Base-by-base conservation (phyloP, 2,888 invertebrate species). In the Amiota minor region DNA sequence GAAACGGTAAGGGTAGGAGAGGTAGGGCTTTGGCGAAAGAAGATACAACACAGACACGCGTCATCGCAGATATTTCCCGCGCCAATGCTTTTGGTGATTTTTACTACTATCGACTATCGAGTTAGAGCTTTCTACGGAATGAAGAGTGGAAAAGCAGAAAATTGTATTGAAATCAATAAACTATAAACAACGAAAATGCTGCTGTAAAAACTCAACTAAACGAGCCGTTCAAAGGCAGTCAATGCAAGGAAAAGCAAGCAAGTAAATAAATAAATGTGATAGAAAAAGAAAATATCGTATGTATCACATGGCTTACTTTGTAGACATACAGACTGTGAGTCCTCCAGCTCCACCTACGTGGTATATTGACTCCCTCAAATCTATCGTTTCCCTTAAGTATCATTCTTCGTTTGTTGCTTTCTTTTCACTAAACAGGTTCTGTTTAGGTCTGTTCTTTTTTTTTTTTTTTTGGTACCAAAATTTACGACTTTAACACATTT, bases 401-500 rank as follows among this genome's bases (percentile, higher is more conserved):
- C 35, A 35, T 35, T 35, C 35, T 35, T 35, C 35, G 35, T 35
- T 35, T 67, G 18, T 64, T 35, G 9, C 12, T 1, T 12, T 11
- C 14, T 53, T 23, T 14, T 50, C 14, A 50, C 18, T 53, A 6
- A n/a, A n/a, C n/a, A n/a, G n/a, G n/a, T 53, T 53, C 49, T 45
- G 14, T 45, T n/a, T 50, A 47, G 72, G 67, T 55, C 59, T 55
- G 61, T 69, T 56, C 62, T 67, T 69, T 71, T 68, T 70, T 77
- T 76, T 77, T 74, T 74, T 74, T 75, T 78, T 76, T 80, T 78
- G 77, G 82, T 76, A 79, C 80, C 79, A 18, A 35, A 84, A 83
- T 83, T 83, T 83, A 83, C 84, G 83, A 83, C 84, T 83, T 77
- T 76, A 82, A 83, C 83, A 80, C 84, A 83, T 84, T 84, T 80